Evolutionary conservation across 2,113 vertebrate genomes (phyloP), one percentile per base, ranked within the genome.

Genomic region (Poeciliopsis occidentalis): DNA sequence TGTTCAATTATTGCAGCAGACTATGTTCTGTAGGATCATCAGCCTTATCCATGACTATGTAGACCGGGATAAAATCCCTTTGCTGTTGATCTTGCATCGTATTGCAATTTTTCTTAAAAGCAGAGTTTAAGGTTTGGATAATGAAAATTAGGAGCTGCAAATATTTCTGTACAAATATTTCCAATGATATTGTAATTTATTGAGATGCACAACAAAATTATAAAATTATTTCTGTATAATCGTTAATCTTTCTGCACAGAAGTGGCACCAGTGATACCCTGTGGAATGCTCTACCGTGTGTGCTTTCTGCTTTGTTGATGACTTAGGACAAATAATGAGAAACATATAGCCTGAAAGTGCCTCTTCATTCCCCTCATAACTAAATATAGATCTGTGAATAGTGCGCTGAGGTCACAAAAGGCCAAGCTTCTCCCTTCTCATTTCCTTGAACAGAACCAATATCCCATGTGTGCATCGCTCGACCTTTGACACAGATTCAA

Each of bases 361-460:
- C 54, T 71, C 32, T 67, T 78, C 54, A 19, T 62, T 68, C 24
- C 60, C 68, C 66, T 64, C 60, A 54, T 60, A 80, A 71, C 84
- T 83, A 80, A 89, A 83, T 32, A 80, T 85, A 67, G 75, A 83
- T 64, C 51, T 61, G 67, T 79, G 54, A 31, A 17, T 17, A 27
- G 65, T 54, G 29, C 78, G 72, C 67, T 60, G 60, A 66, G 64
- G 22, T 54, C 69, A 69, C 17, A 27, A 77, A 82, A 86, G 80
- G 7, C 64, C 54, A 80, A 51, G n/a, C 69, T 66, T 67, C 67
- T 81, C 31, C 66, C 64, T 12, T 83, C 41, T 27, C 76, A 73
- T 37, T 71, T 71, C n/a, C 64, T 71, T 63, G 29, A 82, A 66
- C 47, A 63, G 64, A 13, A 66, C n/a, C 26, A 41, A 41, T 22